phyloP scores from a whole-genome alignment of 2,113 vertebrate species.

The Crotalus helleri region DNA sequence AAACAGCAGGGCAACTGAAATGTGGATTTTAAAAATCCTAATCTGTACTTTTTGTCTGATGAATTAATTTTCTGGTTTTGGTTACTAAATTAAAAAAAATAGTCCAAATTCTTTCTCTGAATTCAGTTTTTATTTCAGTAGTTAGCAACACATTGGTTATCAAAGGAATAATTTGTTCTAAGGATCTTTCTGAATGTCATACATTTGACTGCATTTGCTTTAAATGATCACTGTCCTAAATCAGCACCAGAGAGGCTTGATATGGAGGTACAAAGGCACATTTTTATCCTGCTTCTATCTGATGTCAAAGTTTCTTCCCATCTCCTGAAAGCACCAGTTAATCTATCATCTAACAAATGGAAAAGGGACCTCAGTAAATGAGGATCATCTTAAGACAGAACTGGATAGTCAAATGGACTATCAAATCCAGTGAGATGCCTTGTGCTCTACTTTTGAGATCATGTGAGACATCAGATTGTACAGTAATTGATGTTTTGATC shows the following conservation, averaged over 20 bases:
- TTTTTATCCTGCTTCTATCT: not conserved
- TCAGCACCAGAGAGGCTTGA: not conserved
- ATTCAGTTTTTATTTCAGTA: constrained; percentile 50
- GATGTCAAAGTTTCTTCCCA: not conserved
- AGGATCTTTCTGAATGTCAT: constrained; percentile 19
- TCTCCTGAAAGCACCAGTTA: not conserved
- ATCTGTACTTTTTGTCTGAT: not conserved
- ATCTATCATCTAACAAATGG: not conserved
- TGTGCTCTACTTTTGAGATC: not conserved
- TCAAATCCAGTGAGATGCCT: not conserved
- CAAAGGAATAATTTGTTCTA: constrained; percentile 65
- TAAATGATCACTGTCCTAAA: not conserved
- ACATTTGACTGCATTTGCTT: not conserved
- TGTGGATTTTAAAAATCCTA: constrained; percentile 30
- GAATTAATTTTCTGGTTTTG: constrained; percentile 27
- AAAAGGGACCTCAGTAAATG: not conserved
- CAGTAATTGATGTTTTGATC: not conserved
- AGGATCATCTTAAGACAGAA: not conserved
- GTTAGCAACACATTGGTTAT: constrained; percentile 57
- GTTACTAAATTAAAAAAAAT: constrained; percentile 47
- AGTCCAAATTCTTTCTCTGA: constrained; percentile 49
- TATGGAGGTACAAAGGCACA: not conserved
- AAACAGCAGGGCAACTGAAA: constrained; percentile 22
- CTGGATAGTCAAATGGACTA: not conserved
- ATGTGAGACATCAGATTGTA: not conserved